phyloP scores from a whole-genome alignment of 2,797 vertebrate genomes.

The Gouania willdenowi region DNA sequence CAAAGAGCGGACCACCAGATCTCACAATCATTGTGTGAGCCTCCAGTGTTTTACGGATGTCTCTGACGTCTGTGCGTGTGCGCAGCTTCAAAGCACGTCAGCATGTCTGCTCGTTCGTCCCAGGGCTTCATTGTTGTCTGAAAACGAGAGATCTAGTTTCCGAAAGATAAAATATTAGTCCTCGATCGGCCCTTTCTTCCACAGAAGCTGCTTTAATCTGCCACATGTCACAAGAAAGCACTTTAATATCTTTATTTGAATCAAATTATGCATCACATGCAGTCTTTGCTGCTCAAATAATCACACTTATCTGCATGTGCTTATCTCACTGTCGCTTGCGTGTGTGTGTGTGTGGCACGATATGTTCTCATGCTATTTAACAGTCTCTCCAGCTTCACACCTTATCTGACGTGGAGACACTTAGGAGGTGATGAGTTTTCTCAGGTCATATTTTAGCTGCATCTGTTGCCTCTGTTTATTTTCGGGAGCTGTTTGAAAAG shows the following conservation, averaged over 20 bases:
- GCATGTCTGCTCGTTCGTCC: conserved; percentile 41
- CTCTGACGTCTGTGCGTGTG: conserved; percentile 48
- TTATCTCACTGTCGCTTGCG: conserved; percentile 15
- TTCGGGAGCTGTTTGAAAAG: conserved; percentile 48
- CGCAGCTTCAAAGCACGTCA: conserved; percentile 30
- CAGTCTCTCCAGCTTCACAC: conserved; percentile 37
- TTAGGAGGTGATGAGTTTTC: conserved; percentile 56
- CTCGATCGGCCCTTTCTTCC: conserved; percentile 53
- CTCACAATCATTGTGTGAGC: conserved; percentile 41
- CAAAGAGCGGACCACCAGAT: conserved; percentile 16
- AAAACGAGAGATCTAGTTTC: conserved; percentile 23
- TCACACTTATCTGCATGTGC: conserved; percentile 39
- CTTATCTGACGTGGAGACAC: conserved; percentile 35
- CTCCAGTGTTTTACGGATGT: conserved; percentile 52
- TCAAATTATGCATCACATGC: conserved; percentile 50
- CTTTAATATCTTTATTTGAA: conserved; percentile 61
- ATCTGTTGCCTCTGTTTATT: conserved; percentile 60
- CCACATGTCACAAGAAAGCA: conserved; percentile 59
- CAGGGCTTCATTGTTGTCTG: conserved; percentile 53
- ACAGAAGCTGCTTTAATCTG: conserved; percentile 45
- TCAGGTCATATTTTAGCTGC: conserved; percentile 62
- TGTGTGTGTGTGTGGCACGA: conserved; percentile 8
- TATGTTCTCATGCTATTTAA: conserved; percentile 47
- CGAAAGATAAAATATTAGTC: conserved; percentile 32
- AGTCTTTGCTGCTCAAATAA: conserved; percentile 45